These are phyloP conservation scores for Poeciliopsis occidentalis DNA, from an alignment of 2,113 vertebrate genomes.

Conservation along the genomic window DNA sequence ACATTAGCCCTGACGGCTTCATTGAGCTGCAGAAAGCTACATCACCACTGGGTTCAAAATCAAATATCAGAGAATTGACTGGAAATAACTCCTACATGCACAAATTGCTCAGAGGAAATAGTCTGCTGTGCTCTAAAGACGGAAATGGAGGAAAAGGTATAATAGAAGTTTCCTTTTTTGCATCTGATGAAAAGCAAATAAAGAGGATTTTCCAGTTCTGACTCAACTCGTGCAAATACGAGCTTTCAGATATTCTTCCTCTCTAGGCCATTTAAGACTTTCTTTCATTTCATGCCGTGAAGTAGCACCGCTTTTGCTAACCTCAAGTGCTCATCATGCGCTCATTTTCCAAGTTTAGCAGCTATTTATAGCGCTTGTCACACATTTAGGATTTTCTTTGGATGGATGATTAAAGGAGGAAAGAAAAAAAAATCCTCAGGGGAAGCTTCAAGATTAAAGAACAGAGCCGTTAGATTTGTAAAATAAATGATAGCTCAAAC, in stretches of 20 bases:
- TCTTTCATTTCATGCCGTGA: slow-evolving; percentile 26
- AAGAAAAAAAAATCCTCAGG: too few relatives aligned
- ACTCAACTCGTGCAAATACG: slow-evolving; percentile 51
- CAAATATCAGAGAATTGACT: slow-evolving; percentile 46
- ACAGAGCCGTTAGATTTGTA: not conserved
- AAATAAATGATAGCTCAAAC: not conserved
- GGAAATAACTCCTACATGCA: slow-evolving; percentile 24
- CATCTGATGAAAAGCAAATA: slow-evolving; percentile 56
- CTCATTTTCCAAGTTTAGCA: slow-evolving; percentile 22
- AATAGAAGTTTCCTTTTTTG: slow-evolving; percentile 36
- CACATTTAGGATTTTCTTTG: slow-evolving; percentile 23
- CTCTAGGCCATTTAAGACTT: slow-evolving; percentile 39
- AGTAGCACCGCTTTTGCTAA: slow-evolving; percentile 29
- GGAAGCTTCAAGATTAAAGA: not conserved
- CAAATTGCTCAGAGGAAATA: slow-evolving; percentile 37
- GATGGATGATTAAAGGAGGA: not conserved
- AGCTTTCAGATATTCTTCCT: slow-evolving; percentile 40
- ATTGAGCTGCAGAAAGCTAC: slow-evolving; percentile 38
- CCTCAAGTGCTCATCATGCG: slow-evolving; percentile 29
- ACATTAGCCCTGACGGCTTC: slow-evolving; percentile 46
- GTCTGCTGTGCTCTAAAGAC: slow-evolving; percentile 30
- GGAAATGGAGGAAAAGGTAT: slow-evolving; percentile 50
- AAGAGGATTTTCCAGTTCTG: slow-evolving; percentile 55
- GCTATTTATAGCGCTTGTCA: slow-evolving; percentile 21
- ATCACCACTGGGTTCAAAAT: slow-evolving; percentile 36